Percentiles rank a stretch among this genome's conserved stretches.
phyloP scores from a whole-genome alignment of 2,888 invertebrate genomes.

The Cheilosia impressa region DNA sequence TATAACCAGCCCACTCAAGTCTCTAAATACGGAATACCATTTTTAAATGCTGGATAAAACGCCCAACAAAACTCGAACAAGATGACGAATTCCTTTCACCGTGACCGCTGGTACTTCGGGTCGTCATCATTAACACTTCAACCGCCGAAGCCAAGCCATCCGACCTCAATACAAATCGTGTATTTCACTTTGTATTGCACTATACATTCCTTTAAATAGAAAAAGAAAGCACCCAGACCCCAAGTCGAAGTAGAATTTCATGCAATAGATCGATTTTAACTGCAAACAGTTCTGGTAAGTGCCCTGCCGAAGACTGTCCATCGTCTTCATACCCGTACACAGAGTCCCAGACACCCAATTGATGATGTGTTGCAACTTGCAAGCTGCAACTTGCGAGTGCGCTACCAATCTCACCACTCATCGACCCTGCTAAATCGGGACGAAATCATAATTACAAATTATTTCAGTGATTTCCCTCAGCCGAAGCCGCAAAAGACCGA shows the following conservation, averaged over 20 bases:
- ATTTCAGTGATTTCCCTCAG: slow-evolving; percentile 56
- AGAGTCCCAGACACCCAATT: slow-evolving; percentile 22
- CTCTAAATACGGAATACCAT: no score
- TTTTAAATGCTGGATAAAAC: no score
- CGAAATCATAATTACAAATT: slow-evolving; percentile 74
- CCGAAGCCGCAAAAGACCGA: slow-evolving; percentile 24
- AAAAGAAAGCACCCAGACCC: slow-evolving; percentile 22
- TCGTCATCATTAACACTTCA: slow-evolving; percentile 29
- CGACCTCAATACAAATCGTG: slow-evolving; percentile 70
- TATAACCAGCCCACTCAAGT: no score
- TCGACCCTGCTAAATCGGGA: slow-evolving; percentile 71
- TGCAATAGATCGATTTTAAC: slow-evolving; percentile 47
- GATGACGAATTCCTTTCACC: slow-evolving; percentile 45
- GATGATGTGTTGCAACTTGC: slow-evolving; percentile 70
- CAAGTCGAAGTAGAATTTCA: slow-evolving; percentile 54
- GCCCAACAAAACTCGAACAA: not conserved
- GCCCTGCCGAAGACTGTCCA: no score
- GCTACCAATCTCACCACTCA: slow-evolving; percentile 50
- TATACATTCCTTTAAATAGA: slow-evolving; percentile 8
- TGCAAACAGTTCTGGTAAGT: not conserved
- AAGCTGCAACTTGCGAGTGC: slow-evolving; percentile 14
- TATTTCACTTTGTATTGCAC: not conserved
- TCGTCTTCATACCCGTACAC: not conserved
- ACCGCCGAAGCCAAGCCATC: slow-evolving; percentile 15
- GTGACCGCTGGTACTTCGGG: slow-evolving; percentile 13